Percentiles rank a stretch among this genome's conserved stretches.
Conservation (phyloP, 2,797 vertebrate genomes). For the Cossypha niveicapilla region DNA sequence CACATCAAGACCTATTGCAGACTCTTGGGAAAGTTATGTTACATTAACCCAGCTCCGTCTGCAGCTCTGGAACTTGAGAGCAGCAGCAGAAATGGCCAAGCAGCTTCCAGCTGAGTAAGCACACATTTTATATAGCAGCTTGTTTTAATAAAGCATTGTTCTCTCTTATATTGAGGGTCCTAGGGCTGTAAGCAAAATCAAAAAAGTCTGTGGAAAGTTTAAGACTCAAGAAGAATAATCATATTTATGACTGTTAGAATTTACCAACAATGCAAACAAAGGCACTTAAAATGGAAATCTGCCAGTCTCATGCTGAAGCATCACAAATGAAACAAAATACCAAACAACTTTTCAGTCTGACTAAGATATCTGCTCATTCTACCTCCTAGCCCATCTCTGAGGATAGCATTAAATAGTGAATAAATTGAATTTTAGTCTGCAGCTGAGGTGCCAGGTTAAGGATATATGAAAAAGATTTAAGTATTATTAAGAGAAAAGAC, state of each 20-base stretch:
- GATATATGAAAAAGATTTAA: not conserved
- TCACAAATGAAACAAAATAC: not conserved
- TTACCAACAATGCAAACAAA: not conserved
- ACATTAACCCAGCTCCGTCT: not conserved
- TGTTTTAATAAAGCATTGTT: constrained; percentile 44
- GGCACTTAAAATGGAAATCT: not conserved
- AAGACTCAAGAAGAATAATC: not conserved
- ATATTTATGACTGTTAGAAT: not conserved
- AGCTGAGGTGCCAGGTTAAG: not conserved
- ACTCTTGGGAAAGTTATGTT: constrained; percentile 6
- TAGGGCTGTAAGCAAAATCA: not conserved
- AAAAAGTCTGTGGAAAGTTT: not conserved
- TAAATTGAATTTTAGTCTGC: not conserved
- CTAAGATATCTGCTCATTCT: not conserved
- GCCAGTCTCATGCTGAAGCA: not conserved
- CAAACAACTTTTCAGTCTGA: not conserved
- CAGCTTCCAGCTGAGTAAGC: constrained; percentile 53
- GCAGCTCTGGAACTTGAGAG: constrained; percentile 34
- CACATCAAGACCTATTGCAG: not conserved
- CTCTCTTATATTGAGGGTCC: not conserved
- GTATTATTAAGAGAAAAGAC: not conserved
- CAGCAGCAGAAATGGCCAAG: constrained; percentile 6
- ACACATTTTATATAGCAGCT: constrained; percentile 11
- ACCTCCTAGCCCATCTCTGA: not conserved
- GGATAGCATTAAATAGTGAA: not conserved